Evolutionary conservation across 2,113 vertebrate species (phyloP).

Genomic region (Hippocampus guttulatus): DNA sequence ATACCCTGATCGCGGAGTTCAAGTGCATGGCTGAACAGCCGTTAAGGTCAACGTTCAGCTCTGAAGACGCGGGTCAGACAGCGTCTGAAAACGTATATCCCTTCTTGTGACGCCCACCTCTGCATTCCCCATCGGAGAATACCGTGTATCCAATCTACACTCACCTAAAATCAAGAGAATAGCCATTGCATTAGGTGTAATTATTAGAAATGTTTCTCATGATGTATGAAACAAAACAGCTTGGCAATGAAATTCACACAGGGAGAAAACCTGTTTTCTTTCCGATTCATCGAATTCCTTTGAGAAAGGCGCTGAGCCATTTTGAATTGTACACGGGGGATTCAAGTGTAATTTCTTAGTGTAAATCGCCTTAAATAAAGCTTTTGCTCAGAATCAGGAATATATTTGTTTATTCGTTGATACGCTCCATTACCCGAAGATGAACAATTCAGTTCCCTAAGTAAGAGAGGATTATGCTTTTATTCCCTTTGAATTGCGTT

Average conservation of each 20-base stretch:
- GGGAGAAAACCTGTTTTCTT: no score
- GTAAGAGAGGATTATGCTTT: neutral
- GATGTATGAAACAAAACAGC: no score
- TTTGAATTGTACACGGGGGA: no score
- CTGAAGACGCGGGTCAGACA: slow-evolving; percentile 12
- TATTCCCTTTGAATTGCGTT: neutral
- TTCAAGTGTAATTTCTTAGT: no score
- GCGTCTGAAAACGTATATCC: neutral
- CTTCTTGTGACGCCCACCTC: neutral
- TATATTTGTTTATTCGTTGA: neutral
- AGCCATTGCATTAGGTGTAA: neutral
- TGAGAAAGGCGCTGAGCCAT: no score
- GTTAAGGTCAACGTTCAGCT: slow-evolving; percentile 16
- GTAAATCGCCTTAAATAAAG: no score
- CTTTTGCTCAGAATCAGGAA: no score
- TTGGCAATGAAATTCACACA: no score
- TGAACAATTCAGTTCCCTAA: neutral
- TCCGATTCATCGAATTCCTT: no score
- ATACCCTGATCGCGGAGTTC: slow-evolving; percentile 7
- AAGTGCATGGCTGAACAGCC: slow-evolving; percentile 4
- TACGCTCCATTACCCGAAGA: neutral
- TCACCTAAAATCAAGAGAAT: neutral
- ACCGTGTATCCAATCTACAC: neutral
- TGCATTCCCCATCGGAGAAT: neutral
- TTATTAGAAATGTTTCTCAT: no score